Percentiles rank a stretch among this genome's conserved stretches.
Conservation (phyloP, 2,113 vertebrate genomes). For the Hemicordylus capensis region DNA sequence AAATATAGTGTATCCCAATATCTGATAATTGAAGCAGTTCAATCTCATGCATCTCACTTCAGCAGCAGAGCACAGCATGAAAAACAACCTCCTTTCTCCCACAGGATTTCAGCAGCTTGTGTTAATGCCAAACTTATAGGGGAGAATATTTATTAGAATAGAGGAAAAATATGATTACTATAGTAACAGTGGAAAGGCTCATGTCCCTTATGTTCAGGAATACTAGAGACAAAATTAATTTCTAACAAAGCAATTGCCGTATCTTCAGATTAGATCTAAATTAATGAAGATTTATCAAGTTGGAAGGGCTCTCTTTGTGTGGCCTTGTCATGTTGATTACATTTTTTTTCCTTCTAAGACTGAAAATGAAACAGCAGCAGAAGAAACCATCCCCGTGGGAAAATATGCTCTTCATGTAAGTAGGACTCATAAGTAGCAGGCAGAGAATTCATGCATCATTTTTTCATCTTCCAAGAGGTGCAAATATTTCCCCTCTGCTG, state of each 20-base stretch:
- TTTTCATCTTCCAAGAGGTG: not conserved
- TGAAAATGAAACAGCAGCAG: slow-evolving; percentile 4
- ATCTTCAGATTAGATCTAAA: slow-evolving; percentile 46
- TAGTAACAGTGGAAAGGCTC: slow-evolving; percentile 8
- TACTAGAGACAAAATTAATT: slow-evolving; percentile 48
- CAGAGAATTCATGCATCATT: not conserved
- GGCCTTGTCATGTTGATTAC: slow-evolving; percentile 39
- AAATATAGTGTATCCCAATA: not conserved
- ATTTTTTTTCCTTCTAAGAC: slow-evolving; percentile 23
- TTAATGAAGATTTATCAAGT: slow-evolving; percentile 54
- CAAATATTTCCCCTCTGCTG: not conserved
- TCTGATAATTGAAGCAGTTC: slow-evolving; percentile 18
- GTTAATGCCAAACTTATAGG: slow-evolving; percentile 22
- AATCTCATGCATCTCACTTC: not conserved
- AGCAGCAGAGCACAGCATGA: slow-evolving; percentile 15
- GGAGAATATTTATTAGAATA: not conserved
- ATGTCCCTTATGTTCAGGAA: slow-evolving; percentile 32
- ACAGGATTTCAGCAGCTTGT: not conserved
- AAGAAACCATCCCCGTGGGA: not conserved
- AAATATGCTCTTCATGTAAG: not conserved
- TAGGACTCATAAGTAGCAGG: not conserved
- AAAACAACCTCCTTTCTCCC: slow-evolving; percentile 11
- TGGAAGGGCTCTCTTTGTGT: slow-evolving; percentile 35
- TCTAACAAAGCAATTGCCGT: slow-evolving; percentile 31
- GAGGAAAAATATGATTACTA: slow-evolving; percentile 9